Conservation (phyloP, 2,797 vertebrate genomes). For the Buceros bicornis region DNA sequence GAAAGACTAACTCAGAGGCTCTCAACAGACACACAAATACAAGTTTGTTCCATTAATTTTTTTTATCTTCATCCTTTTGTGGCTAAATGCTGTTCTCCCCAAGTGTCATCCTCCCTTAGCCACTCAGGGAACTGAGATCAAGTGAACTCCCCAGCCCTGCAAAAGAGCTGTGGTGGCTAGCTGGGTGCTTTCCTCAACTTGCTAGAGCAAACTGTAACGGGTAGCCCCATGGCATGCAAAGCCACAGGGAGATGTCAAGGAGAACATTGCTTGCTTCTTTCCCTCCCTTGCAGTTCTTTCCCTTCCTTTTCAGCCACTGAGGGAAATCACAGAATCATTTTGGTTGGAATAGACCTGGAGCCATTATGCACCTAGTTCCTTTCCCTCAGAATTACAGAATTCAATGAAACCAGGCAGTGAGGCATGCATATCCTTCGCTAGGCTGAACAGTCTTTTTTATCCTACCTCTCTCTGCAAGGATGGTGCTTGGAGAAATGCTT, state of each 20-base stretch:
- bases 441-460: neutral
- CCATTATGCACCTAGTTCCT: neutral
- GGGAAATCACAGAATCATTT: neutral
- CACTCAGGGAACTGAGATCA: neutral
- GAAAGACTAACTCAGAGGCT: neutral
- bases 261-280: accelerated
- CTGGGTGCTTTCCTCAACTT: neutral
- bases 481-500: neutral
- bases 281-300: neutral
- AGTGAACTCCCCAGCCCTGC: neutral
- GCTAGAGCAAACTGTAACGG: neutral
- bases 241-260: neutral
- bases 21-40: neutral
- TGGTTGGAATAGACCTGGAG: no score
- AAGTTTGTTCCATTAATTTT: neutral
- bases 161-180: neutral
- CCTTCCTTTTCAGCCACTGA: neutral
- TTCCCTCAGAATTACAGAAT: neutral
- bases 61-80: neutral
- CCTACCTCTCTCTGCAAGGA: neutral
- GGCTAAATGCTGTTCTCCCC: neutral
- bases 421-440: neutral
- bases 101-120: accelerated
- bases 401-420: neutral
- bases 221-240: accelerated